A percentile compares a stretch with the other conserved stretches of the same genome.
phyloP scores from a whole-genome alignment of 2,113 vertebrate species.

The Chaetura pelagica region DNA sequence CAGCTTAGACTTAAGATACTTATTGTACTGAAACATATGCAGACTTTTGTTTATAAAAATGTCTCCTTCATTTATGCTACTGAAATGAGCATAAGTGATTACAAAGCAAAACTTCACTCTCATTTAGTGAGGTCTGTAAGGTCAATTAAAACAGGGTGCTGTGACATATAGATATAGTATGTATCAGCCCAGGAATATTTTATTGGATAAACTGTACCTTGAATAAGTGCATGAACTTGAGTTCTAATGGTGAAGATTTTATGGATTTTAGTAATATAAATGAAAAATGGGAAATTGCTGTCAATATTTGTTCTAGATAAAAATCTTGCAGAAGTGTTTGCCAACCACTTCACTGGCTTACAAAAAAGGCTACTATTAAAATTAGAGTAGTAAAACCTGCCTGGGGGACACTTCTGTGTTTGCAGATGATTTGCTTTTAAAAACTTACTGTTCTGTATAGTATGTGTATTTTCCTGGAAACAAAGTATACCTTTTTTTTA shows the following conservation, averaged over 20 bases:
- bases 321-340: neutral
- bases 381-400: neutral
- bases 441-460: neutral
- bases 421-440: slow-evolving; percentile 8
- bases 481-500: neutral
- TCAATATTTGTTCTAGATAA: neutral
- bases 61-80: neutral
- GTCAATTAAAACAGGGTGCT: neutral
- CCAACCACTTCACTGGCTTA: neutral
- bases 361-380: neutral
- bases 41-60: slow-evolving; percentile 1
- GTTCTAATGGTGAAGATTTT: slow-evolving; percentile 4
- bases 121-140: neutral
- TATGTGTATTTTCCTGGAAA: neutral
- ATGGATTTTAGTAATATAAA: neutral
- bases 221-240: neutral
- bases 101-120: neutral
- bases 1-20: neutral
- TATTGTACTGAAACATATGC: neutral
- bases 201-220: neutral
- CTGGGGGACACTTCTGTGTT: neutral
- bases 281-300: slow-evolving; percentile 21
- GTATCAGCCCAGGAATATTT: neutral
- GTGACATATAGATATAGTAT: neutral
- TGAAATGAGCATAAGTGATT: neutral